phyloP scores from a whole-genome alignment of 2,113 vertebrate species.

The Spermophilus dauricus region DNA sequence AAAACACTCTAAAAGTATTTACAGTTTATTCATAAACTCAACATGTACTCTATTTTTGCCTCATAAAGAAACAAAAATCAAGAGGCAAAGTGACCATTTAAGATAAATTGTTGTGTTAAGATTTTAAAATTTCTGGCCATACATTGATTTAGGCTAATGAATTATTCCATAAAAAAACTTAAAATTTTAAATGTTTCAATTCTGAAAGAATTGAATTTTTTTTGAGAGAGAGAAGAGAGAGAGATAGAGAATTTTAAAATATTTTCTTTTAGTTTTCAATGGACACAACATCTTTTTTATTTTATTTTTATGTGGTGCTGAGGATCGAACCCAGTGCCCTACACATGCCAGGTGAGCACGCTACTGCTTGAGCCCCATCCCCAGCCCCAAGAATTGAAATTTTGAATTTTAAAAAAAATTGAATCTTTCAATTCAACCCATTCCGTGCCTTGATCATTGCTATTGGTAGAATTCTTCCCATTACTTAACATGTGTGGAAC shows the following conservation, averaged over 20 bases:
- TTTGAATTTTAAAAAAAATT: background rate
- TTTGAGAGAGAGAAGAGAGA: too few species aligned
- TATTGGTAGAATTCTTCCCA: background rate
- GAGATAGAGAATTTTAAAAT: too few species aligned
- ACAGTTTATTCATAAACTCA: background rate
- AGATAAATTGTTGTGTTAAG: background rate
- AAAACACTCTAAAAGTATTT: slow-evolving; percentile 33
- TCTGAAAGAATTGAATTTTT: background rate
- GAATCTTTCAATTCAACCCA: background rate
- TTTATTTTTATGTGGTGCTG: too few species aligned
- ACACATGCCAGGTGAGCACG: too few species aligned
- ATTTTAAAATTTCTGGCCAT: background rate
- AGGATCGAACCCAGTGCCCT: too few species aligned
- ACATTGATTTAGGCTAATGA: background rate
- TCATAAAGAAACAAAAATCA: slow-evolving; percentile 19
- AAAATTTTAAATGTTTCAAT: background rate
- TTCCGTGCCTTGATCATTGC: background rate
- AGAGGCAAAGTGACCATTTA: background rate
- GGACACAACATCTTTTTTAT: too few species aligned
- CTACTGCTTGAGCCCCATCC: too few species aligned
- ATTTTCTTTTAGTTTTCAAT: too few species aligned
- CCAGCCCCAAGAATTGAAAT: too few species aligned
- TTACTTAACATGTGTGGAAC: background rate
- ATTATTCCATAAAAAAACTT: background rate
- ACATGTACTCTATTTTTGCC: background rate